Evolutionary conservation across 2,113 vertebrate species (phyloP).

Genomic region (Azemiops feae): DNA sequence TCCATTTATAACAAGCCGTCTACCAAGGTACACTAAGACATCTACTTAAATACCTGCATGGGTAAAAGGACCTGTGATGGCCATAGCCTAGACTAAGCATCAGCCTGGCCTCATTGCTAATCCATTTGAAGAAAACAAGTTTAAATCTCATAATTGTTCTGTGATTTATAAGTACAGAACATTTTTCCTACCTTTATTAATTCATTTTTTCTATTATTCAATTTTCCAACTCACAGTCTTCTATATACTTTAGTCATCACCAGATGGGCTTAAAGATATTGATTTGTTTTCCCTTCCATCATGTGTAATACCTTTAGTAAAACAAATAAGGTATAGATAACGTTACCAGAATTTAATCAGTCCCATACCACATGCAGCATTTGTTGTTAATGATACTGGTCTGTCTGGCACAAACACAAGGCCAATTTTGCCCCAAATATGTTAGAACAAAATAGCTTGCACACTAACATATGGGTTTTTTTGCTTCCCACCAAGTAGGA

Average conservation of each 20-base stretch:
- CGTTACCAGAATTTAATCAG: not conserved
- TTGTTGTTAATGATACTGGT: not conserved
- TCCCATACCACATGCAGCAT: not conserved
- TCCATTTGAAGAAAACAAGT: not conserved
- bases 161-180: not conserved
- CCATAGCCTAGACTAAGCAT: not conserved
- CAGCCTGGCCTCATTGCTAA: not conserved
- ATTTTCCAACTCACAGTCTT: not conserved
- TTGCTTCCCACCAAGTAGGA: not conserved
- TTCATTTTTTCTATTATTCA: not conserved
- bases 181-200: not conserved
- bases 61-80: not conserved
- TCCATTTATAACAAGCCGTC: not conserved
- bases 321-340: not conserved
- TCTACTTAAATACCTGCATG: not conserved
- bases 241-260: not conserved
- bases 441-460: not conserved
- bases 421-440: not conserved
- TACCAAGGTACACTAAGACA: not conserved
- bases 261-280: not conserved
- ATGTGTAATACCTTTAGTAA: not conserved
- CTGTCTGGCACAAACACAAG: not conserved
- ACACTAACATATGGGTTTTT: not conserved
- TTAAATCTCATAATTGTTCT: not conserved
- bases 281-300: not conserved